phyloP scores from a whole-genome alignment of 2,113 vertebrate species.

The Channa maculata region DNA sequence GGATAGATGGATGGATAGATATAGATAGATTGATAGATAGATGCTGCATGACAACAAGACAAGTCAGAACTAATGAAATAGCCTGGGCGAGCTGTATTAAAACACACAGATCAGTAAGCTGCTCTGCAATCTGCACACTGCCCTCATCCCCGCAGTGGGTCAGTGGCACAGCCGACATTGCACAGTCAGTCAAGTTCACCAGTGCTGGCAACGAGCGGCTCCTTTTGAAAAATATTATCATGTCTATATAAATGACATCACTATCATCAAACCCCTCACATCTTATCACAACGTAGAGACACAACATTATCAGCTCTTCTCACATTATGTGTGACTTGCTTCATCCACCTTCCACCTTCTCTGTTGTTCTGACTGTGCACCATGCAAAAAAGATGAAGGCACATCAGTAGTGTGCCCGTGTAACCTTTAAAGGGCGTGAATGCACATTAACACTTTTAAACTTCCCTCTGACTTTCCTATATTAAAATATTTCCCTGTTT shows the following conservation, averaged over 20 bases:
- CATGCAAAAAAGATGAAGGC: background rate
- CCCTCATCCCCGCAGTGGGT: conserved; percentile 68
- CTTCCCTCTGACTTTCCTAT: no score
- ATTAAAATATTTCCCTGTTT: no score
- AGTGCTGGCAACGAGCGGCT: conserved; percentile 4
- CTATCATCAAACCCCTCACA: conserved; percentile 9
- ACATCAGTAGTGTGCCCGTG: background rate
- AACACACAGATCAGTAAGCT: conserved; percentile 72
- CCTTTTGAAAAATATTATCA: conserved; percentile 22
- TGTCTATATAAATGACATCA: conserved; percentile 36
- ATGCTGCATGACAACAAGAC: conserved; percentile 52
- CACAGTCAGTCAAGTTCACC: conserved; percentile 24
- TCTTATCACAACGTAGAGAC: conserved; percentile 2
- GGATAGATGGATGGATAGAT: background rate
- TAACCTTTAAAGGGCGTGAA: background rate
- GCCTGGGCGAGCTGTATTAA: conserved; percentile 70
- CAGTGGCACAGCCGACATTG: conserved; percentile 73
- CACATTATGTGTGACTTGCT: background rate
- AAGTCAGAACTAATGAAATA: conserved; percentile 77
- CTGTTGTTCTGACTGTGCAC: background rate
- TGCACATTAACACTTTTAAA: no score
- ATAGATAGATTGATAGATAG: conserved; percentile 3
- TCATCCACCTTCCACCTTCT: background rate
- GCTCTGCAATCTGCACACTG: conserved; percentile 69
- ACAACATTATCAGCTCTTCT: no score